These are phyloP conservation scores for Zelleria hepariella DNA, from an alignment of 2,888 invertebrate species.

Conservation along the genomic window DNA sequence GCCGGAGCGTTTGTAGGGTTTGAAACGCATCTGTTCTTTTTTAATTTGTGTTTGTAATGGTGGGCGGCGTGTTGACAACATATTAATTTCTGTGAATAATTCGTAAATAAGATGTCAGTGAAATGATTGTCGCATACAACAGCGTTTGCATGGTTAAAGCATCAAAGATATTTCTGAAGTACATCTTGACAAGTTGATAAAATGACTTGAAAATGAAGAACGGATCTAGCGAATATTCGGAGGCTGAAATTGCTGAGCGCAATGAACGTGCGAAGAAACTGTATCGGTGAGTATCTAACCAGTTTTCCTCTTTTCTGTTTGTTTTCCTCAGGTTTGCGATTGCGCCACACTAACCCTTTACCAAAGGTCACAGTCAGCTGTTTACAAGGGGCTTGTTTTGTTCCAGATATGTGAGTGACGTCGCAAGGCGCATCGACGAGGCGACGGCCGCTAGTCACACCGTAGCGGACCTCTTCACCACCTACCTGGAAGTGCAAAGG, in stretches of 20 bases:
- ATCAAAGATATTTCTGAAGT: slow-evolving; percentile 31
- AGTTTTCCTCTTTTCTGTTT: background rate
- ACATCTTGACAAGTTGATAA: slow-evolving; percentile 54
- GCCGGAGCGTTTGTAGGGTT: too few species aligned
- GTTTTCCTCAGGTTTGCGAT: too few species aligned
- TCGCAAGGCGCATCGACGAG: slow-evolving; percentile 78
- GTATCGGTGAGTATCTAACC: slow-evolving; percentile 46
- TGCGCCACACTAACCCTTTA: background rate
- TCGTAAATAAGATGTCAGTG: background rate
- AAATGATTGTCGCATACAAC: background rate
- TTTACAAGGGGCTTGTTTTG: background rate
- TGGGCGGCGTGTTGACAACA: background rate
- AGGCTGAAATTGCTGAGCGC: slow-evolving; percentile 58
- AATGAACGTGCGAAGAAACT: slow-evolving; percentile 64
- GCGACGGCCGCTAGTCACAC: slow-evolving; percentile 73
- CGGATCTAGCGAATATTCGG: slow-evolving; percentile 53
- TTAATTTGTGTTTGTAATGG: background rate
- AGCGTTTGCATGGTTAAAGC: slow-evolving; percentile 13
- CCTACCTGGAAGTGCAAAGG: slow-evolving; percentile 78
- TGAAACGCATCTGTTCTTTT: too few species aligned
- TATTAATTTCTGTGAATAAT: too few species aligned
- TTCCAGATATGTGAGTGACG: slow-evolving; percentile 77
- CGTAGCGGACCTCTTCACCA: slow-evolving; percentile 79
- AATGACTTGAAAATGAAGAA: slow-evolving; percentile 71
- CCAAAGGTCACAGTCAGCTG: slow-evolving; percentile 18